Conservation (phyloP, 2,888 invertebrate genomes). For the Zygogramma bicolorata region DNA sequence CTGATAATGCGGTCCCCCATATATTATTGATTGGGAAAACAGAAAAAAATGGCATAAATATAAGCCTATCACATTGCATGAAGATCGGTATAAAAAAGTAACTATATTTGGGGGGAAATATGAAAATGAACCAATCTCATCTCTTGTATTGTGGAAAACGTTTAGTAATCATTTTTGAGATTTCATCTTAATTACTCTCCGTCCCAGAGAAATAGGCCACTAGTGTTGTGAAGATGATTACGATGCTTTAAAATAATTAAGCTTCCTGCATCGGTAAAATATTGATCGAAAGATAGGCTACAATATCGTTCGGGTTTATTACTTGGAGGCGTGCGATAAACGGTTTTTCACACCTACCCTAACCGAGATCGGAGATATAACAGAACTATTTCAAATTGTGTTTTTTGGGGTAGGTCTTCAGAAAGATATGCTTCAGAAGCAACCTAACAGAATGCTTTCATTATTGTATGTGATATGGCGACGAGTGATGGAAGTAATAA, state of each 20-base stretch:
- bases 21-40: constrained; percentile 8
- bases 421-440: no score
- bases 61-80: constrained; percentile 12
- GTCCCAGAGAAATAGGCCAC: constrained; percentile 57
- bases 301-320: constrained; percentile 45
- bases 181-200: constrained; percentile 21
- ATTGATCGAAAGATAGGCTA: constrained; percentile 45
- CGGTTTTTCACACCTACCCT: constrained; percentile 50
- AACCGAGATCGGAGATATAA: constrained; percentile 42
- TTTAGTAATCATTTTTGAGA: constrained; percentile 25
- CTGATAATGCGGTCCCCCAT: constrained; percentile 46
- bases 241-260: constrained; percentile 58
- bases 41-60: constrained; percentile 26
- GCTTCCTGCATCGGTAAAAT: constrained; percentile 53
- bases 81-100: constrained; percentile 22
- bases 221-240: constrained; percentile 50
- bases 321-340: constrained; percentile 46
- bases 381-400: constrained; percentile 32
- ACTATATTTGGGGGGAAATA: constrained; percentile 16
- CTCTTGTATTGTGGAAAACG: background rate
- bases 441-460: no score
- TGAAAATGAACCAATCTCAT: background rate
- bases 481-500: no score
- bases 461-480: no score
- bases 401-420: constrained; percentile 34